Conservation (phyloP, 2,888 invertebrate genomes). For the Dermolepida albohirtum region DNA sequence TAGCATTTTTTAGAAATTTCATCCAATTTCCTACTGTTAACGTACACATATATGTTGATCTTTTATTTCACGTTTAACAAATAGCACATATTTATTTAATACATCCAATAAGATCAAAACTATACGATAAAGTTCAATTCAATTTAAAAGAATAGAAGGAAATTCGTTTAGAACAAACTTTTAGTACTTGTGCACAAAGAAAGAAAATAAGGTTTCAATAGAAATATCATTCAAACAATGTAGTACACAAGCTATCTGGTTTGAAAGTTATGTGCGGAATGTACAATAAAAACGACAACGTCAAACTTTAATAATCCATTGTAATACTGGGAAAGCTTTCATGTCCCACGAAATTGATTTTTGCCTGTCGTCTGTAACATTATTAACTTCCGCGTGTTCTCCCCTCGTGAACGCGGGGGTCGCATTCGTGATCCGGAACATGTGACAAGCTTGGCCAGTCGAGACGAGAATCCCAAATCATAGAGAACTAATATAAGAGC, state of each 20-base stretch:
- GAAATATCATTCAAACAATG: conserved; percentile 16
- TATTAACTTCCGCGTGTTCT: conserved; percentile 17
- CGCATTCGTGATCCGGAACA: conserved; percentile 25
- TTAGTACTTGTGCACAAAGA: neutral
- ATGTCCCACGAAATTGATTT: conserved; percentile 26
- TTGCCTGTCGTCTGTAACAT: conserved; percentile 17
- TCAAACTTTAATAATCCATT: conserved; percentile 35
- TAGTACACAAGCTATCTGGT: conserved; percentile 7
- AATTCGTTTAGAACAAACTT: no score
- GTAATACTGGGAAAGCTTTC: conserved; percentile 24
- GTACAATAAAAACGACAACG: conserved; percentile 29
- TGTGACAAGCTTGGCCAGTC: conserved; percentile 24
- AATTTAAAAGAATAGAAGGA: no score
- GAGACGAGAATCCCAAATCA: conserved; percentile 24
- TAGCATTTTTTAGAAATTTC: no score
- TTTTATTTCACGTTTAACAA: no score
- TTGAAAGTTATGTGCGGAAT: conserved; percentile 12
- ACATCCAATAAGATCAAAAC: no score
- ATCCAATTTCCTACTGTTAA: no score
- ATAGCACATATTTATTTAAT: no score
- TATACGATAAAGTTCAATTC: no score
- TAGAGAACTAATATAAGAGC: neutral
- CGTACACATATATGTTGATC: no score
- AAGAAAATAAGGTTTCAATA: conserved; percentile 12
- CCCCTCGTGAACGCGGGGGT: conserved; percentile 1